Base-by-base conservation (phyloP, 2,797 vertebrate genomes). In the Meriones psammophilus region DNA sequence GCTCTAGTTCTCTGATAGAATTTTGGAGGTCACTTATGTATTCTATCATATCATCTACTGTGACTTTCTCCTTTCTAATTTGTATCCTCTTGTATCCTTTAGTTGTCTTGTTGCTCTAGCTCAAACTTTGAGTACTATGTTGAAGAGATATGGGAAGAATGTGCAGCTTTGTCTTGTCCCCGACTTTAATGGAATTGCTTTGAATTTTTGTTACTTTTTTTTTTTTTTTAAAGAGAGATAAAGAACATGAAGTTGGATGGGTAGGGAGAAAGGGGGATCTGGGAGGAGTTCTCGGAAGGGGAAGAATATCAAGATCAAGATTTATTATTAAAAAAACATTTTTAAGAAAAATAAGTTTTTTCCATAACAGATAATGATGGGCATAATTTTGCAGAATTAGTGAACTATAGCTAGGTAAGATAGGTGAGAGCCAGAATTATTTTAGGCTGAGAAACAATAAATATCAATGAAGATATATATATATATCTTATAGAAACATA, bases 341-440 rank as follows among this genome's bases (percentile, higher is more conserved):
- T 46, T 71, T 76, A 50, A 20, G 15, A 20, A 54, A 78, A 60
- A 60, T 26, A 84, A 22, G 33, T 4, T 1, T 22, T 81, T 80
- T 60, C 28, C 20, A 68, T 50, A 95, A 86, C 62, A 83, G 12
- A 26, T 24, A 10, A 28, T 58, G 4, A 1, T 69, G 80, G 8
- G 58, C 50, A 64, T 69, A 39, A 88, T 87, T 96, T 74, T 64
- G n/a, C 68, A 64, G 78, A 91, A 86, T 78, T 39, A 39, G 3
- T 83, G 78, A 78, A 60, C 66, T 68, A 50, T 54, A 85, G 4
- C 24, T 66, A 42, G 12, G 39, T 56, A 78, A 88, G 15, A 5
- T 3, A 91, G 6, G 3, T 14, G 33, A 30, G 39, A 86, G n/a
- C 60, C 9, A 58, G 15, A 84, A 56, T 84, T 42, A 87, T 58